Conservation (phyloP, 2,888 invertebrate species). For the Pogonocherus hispidulus region DNA sequence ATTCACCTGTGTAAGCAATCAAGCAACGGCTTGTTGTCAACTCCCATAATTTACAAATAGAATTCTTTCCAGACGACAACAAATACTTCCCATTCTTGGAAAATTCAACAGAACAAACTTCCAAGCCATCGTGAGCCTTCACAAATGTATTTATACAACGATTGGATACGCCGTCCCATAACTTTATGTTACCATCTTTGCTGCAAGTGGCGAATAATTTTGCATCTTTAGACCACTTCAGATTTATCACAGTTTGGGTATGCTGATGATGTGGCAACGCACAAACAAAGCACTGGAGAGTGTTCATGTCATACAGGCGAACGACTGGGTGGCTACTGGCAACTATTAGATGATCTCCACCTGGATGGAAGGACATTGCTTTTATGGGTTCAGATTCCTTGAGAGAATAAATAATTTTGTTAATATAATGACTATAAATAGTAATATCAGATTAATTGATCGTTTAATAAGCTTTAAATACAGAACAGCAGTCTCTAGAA, state of each 20-base stretch:
- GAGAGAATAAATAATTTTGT: conserved; percentile 37
- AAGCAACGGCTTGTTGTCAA: conserved; percentile 96
- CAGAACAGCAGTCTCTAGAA: too few relatives aligned
- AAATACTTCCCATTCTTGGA: conserved; percentile 98
- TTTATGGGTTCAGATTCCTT: conserved; percentile 93
- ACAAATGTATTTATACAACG: conserved; percentile 94
- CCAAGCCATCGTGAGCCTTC: conserved; percentile 94
- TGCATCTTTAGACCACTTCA: conserved; percentile 77
- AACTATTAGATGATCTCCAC: conserved; percentile 94
- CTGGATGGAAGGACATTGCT: conserved; percentile 94
- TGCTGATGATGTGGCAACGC: conserved; percentile 90
- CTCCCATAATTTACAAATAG: conserved; percentile 98
- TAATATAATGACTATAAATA: too few relatives aligned
- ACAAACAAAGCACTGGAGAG: conserved; percentile 95
- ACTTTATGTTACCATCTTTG: conserved; percentile 92
- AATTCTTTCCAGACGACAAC: conserved; percentile 95
- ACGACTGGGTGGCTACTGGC: conserved; percentile 93
- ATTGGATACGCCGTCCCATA: conserved; percentile 97
- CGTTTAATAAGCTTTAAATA: too few relatives aligned
- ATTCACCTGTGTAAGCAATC: conserved; percentile 92
- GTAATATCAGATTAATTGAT: too few relatives aligned
- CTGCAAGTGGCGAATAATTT: conserved; percentile 87
- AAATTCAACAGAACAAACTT: conserved; percentile 94
- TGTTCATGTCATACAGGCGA: conserved; percentile 94
- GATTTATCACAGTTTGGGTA: conserved; percentile 71